Evolutionary conservation across 1,140 invertebrate species (phyloP), one percentile per base, ranked within the genome.

Genomic region (Sarcophaga peregrina): DNA sequence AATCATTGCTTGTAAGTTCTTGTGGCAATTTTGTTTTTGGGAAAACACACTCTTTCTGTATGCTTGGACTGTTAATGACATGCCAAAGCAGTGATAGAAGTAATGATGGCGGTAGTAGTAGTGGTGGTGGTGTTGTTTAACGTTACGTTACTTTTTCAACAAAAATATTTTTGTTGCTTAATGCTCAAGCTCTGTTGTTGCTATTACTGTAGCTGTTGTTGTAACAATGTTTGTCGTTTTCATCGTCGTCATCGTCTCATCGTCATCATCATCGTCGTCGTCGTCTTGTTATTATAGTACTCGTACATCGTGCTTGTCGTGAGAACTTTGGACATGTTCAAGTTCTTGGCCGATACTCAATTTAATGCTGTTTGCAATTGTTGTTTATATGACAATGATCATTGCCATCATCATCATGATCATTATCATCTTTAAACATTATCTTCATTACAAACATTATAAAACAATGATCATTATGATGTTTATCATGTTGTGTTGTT

Each of bases 291-390:
- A 46, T 76, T 81, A 45, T 83, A 50, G 25, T 37, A 37, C 25
- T 37, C 25, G 25, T 37, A 37, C 25, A 37, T 37, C 74, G 52
- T 68, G 72, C 17, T 76, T 62, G 81, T 82, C 81, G 81, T 82
- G 81, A 82, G 81, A 82, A 82, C 81, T 82, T 82, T 81, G 83
- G 52, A 47, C 73, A 83, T 83, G 81, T 82, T 83, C 83, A 83
- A 83, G 83, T 83, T 83, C 83, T 81, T 83, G 83, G 83, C 78
- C 83, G 25, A 83, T 80, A 80, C n/a, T 78, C 75, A 78, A 78
- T 78, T 78, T 78, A 78, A 78, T 78, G 75, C 75, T 50, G 75
- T 37, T 1, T 50, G n/a, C n/a, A 52, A 50, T 78, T 76, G n/a
- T 76, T 46, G 25, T 20, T 75, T 20, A 9, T 75, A 47, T 47